These are phyloP conservation scores for Acleris emargana DNA, from an alignment of 2,888 invertebrate species.

Conservation along the genomic window DNA sequence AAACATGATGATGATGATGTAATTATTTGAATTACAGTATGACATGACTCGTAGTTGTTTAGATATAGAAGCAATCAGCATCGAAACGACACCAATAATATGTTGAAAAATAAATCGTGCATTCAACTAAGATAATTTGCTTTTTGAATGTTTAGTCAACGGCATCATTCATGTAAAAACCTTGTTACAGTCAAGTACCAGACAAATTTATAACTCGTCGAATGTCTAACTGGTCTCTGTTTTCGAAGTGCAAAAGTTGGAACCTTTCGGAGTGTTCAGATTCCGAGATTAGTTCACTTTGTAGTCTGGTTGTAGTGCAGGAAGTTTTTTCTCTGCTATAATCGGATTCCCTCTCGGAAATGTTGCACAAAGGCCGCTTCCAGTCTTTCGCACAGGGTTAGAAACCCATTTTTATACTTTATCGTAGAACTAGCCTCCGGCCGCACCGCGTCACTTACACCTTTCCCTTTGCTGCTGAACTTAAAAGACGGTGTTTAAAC, in stretches of 20 bases:
- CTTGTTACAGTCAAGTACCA: conserved; percentile 48
- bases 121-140: conserved; percentile 54
- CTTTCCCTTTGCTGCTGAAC: neutral
- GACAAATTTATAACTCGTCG: conserved; percentile 57
- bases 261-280: conserved; percentile 60
- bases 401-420: conserved; percentile 27
- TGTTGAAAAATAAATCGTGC: conserved; percentile 31
- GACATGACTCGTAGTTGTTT: conserved; percentile 67
- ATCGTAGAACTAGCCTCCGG: conserved; percentile 20
- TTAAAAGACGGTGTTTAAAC: neutral
- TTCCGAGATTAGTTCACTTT: conserved; percentile 67
- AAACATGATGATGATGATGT: too few species aligned
- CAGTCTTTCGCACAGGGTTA: conserved; percentile 10
- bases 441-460: conserved; percentile 3
- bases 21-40: conserved; percentile 47
- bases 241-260: conserved; percentile 59
- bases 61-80: conserved; percentile 61
- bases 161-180: conserved; percentile 57
- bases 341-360: conserved; percentile 52
- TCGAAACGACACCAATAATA: conserved; percentile 46
- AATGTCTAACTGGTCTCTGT: conserved; percentile 57
- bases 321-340: conserved; percentile 60
- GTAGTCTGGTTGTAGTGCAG: conserved; percentile 57
- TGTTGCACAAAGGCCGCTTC: conserved; percentile 38
- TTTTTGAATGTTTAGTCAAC: conserved; percentile 51